These are phyloP conservation scores for Sinocyclocheilus grahami DNA, from an alignment of 2,113 vertebrate species.

Conservation along the genomic window DNA sequence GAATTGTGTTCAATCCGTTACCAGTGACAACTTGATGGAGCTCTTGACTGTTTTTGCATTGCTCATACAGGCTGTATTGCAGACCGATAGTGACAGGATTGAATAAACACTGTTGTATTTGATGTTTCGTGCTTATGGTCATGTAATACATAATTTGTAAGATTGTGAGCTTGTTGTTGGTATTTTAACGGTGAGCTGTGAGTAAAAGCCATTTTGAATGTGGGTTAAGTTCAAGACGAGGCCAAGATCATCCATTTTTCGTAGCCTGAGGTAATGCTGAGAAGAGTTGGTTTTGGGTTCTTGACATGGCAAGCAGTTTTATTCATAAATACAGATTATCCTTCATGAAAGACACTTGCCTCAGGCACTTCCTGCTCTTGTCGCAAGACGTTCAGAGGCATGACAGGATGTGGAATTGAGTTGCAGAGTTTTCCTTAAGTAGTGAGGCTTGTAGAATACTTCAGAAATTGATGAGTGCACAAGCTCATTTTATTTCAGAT, in stretches of 20 bases:
- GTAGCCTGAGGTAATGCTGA: neutral
- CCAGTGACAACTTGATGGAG: neutral
- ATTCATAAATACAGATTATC: conserved; percentile 29
- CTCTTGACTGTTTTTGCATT: neutral
- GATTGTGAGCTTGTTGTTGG: neutral
- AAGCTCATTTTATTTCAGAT: neutral
- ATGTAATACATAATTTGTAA: neutral
- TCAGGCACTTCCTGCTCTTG: conserved; percentile 11
- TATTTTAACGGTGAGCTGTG: neutral
- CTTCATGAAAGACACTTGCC: conserved; percentile 13
- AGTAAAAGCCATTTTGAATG: neutral
- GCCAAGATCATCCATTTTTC: neutral
- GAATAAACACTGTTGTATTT: neutral
- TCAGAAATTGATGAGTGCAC: neutral
- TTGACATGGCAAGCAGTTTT: neutral
- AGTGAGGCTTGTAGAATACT: neutral
- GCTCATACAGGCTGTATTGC: neutral
- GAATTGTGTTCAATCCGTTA: neutral
- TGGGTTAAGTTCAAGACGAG: neutral
- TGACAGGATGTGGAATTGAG: conserved; percentile 12
- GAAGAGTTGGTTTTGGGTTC: conserved; percentile 19
- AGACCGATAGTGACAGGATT: neutral
- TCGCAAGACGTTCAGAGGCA: neutral
- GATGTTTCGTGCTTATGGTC: neutral
- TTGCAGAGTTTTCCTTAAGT: neutral